Evolutionary conservation across 1,140 invertebrate genomes (phyloP), one percentile per base, ranked within the genome.

Genomic region (Drosophila pseudoananassae): DNA sequence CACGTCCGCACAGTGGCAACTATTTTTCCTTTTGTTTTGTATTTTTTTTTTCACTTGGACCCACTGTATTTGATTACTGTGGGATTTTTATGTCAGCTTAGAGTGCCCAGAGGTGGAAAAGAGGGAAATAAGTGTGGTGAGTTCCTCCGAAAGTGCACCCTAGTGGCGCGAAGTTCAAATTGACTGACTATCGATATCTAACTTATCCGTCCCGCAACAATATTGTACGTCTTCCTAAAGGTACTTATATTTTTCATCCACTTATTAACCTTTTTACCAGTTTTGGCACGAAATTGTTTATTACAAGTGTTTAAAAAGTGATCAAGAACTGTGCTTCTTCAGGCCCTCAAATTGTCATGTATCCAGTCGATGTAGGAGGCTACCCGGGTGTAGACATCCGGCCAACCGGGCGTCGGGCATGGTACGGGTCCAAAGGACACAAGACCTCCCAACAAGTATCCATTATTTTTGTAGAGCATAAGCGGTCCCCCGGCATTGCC

Each of bases 381-480:
- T 0, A 97, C 95, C 55, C 93, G 93, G 0, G 96, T 96, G 78
- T 97, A 97, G 12, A 97, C 94, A 5, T 96, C 96, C 0, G 96
- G 96, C 93, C 94, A 95, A 2, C 93, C 94, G 6, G 85, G 58
- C 43, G 93, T 93, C 0, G 95, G 96, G 72, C 96, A 97, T 0
- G 93, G 93, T 0, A 94, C 93, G 0, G 95, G 95, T 0, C 97
- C 97, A 89, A 96, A 96, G 0, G 95, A 96, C 0, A 96, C 94
- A 0, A 97, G 84, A 0, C 96, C 96, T 0, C 93, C 90, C 0
- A 87, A 81, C 1, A 90, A 82, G 93, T 90, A 93, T 91, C 92
- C 59, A 23, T 46, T 78, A 57, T 78, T 58, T 50, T 68, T 92
- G 92, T 92, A 20, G 6, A 79, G 15, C 83, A 88, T 88, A 3